A percentile compares a stretch with the other conserved stretches of the same genome.
Evolutionary conservation across 2,797 vertebrate genomes (phyloP).

Genomic region (Champsocephalus gunnari): DNA sequence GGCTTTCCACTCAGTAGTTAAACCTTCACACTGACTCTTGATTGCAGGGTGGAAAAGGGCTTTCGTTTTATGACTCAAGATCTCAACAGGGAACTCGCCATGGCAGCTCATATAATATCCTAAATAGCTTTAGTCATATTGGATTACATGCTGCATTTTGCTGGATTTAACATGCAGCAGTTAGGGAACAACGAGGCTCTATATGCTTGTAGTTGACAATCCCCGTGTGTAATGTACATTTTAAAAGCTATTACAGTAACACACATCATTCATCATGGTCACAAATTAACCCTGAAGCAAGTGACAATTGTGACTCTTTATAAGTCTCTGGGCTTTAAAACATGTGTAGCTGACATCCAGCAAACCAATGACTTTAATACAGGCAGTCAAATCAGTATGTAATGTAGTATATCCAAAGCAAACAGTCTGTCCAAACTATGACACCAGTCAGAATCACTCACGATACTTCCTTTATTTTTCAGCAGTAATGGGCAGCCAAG

Average conservation of each 20-base stretch:
- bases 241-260: conserved; percentile 71
- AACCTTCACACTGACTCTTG: conserved; percentile 69
- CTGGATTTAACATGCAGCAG: conserved; percentile 71
- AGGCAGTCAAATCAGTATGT: conserved; percentile 22
- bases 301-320: conserved; percentile 41
- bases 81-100: conserved; percentile 65
- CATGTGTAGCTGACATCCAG: conserved; percentile 40
- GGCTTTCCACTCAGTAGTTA: conserved; percentile 51
- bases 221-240: conserved; percentile 59
- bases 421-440: neutral
- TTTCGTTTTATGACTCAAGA: conserved; percentile 67
- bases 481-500: conserved; percentile 13
- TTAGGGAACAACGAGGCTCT: conserved; percentile 69
- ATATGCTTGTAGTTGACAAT: conserved; percentile 55
- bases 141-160: conserved; percentile 70
- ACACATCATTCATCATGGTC: conserved; percentile 61
- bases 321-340: conserved; percentile 39
- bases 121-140: conserved; percentile 75
- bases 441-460: neutral
- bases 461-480: conserved; percentile 8
- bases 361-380: conserved; percentile 24
- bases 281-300: conserved; percentile 61
- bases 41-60: conserved; percentile 68
- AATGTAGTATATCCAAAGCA: neutral
- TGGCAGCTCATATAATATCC: conserved; percentile 74